phyloP scores from a whole-genome alignment of 1,140 invertebrate genomes.

The Temnothorax nylanderi region DNA sequence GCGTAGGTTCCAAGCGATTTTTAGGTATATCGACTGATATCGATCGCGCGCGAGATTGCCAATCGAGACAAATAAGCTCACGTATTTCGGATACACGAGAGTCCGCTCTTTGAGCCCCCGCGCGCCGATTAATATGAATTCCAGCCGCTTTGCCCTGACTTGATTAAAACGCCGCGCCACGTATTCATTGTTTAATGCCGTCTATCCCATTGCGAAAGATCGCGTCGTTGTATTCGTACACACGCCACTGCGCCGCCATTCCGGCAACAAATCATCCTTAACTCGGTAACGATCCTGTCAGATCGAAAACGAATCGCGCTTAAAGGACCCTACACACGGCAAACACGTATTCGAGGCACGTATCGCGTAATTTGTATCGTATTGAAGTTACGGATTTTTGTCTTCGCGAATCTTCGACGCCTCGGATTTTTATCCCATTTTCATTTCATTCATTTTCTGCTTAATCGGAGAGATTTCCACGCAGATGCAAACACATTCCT shows the following conservation, averaged over 20 bases:
- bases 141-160: slow-evolving; percentile 25
- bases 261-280: slow-evolving; percentile 49
- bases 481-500: background rate
- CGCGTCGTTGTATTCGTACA: background rate
- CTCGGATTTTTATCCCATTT: background rate
- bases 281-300: slow-evolving; percentile 42
- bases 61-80: slow-evolving; percentile 34
- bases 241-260: background rate
- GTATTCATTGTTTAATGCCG: slow-evolving; percentile 30
- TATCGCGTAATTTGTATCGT: slow-evolving; percentile 19
- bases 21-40: background rate
- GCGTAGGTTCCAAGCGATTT: slow-evolving; percentile 20
- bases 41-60: slow-evolving; percentile 24
- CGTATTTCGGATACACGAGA: slow-evolving; percentile 12
- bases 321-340: background rate
- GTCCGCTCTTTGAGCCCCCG: slow-evolving; percentile 27
- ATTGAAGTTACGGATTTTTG: no score
- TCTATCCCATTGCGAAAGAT: background rate
- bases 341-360: background rate
- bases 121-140: slow-evolving; percentile 42
- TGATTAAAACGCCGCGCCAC: slow-evolving; percentile 48
- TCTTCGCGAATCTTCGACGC: background rate
- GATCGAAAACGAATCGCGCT: slow-evolving; percentile 30
- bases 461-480: background rate
- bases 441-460: background rate